Conservation (phyloP, 1,140 invertebrate species). For the Drosophila hydei region DNA sequence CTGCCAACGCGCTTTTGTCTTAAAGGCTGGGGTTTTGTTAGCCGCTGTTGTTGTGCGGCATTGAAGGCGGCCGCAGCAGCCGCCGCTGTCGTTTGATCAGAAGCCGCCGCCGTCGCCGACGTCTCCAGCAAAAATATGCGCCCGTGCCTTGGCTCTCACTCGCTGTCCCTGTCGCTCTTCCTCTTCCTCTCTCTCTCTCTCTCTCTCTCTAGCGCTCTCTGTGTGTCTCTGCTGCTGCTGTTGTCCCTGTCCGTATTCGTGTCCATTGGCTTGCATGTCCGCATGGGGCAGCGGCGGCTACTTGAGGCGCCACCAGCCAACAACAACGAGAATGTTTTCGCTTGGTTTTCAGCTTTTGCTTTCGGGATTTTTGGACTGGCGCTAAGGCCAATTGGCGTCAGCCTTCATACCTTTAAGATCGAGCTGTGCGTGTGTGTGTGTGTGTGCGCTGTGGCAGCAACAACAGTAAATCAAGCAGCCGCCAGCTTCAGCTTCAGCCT, state of each 20-base stretch:
- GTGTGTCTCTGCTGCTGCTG: not conserved
- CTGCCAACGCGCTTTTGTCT: slow-evolving; percentile 80
- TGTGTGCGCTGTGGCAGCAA: slow-evolving; percentile 33
- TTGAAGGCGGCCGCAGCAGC: slow-evolving; percentile 58
- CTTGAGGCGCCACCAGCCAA: slow-evolving; percentile 74
- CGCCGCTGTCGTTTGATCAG: slow-evolving; percentile 66
- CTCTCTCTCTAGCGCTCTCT: not conserved
- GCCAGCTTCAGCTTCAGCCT: slow-evolving; percentile 29
- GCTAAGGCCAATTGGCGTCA: slow-evolving; percentile 80
- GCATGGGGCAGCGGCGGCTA: slow-evolving; percentile 57
- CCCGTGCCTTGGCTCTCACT: slow-evolving; percentile 17
- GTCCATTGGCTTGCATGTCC: slow-evolving; percentile 29
- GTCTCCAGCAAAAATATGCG: slow-evolving; percentile 42
- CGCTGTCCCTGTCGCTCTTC: not conserved
- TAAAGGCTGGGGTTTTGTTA: slow-evolving; percentile 40
- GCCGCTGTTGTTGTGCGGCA: slow-evolving; percentile 47
- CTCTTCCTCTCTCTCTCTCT: not conserved
- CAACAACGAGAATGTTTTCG: slow-evolving; percentile 25
- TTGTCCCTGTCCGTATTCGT: slow-evolving; percentile 14
- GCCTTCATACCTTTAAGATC: slow-evolving; percentile 63
- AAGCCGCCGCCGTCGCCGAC: slow-evolving; percentile 60
- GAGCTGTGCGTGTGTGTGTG: slow-evolving; percentile 2
- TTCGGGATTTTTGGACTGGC: slow-evolving; percentile 56
- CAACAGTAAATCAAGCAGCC: slow-evolving; percentile 68
- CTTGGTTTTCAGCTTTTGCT: slow-evolving; percentile 39